These are phyloP conservation scores for Siphamia tubifer DNA, from an alignment of 2,113 vertebrate genomes.

Conservation along the genomic window DNA sequence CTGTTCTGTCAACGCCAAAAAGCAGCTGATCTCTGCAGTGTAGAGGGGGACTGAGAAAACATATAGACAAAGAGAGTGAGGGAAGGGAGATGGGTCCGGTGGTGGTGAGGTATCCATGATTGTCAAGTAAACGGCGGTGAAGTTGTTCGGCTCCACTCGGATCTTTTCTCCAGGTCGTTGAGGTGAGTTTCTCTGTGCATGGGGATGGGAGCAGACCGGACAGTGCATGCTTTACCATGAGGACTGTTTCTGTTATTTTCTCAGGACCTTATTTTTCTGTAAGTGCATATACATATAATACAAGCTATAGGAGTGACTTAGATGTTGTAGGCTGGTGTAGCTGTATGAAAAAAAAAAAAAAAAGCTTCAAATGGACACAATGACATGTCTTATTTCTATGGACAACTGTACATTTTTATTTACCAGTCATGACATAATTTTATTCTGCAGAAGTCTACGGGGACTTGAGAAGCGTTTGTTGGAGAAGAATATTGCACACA, in stretches of 20 bases:
- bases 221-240: slow-evolving; percentile 9
- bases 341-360: not conserved
- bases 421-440: not conserved
- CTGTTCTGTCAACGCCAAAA: slow-evolving; percentile 26
- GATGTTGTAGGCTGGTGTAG: not conserved
- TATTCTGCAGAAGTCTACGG: not conserved
- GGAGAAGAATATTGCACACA: not conserved
- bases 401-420: not conserved
- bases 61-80: slow-evolving; percentile 48
- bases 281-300: slow-evolving; percentile 7
- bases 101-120: slow-evolving; percentile 61
- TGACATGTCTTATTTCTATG: no score
- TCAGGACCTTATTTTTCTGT: not conserved
- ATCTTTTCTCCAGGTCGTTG: slow-evolving; percentile 63
- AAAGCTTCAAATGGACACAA: not conserved
- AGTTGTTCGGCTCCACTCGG: slow-evolving; percentile 64
- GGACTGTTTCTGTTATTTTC: not conserved
- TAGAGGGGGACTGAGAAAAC: slow-evolving; percentile 7
- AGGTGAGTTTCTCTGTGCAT: slow-evolving; percentile 69
- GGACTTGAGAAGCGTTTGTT: not conserved
- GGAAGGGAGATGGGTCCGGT: slow-evolving; percentile 70
- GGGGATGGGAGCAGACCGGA: slow-evolving; percentile 3
- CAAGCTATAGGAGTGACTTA: not conserved
- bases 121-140: slow-evolving; percentile 67
- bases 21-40: slow-evolving; percentile 50